These are phyloP conservation scores for Ophioninae sp. DNA, from an alignment of 2,888 invertebrate genomes.

Conservation along the genomic window DNA sequence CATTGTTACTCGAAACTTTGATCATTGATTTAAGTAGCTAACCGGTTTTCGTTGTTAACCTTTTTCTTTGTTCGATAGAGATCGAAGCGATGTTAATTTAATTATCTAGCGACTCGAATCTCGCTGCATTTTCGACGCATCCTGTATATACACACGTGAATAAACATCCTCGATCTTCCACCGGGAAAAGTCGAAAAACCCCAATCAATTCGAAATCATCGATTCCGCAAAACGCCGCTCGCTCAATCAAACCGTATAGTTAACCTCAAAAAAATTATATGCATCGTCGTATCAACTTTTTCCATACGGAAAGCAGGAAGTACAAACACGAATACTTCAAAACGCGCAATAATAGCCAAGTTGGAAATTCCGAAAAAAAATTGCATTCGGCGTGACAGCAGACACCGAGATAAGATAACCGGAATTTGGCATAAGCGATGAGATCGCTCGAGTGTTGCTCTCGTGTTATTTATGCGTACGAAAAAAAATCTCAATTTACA, in stretches of 20 bases:
- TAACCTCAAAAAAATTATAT: background rate
- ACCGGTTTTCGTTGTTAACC: constrained; percentile 14
- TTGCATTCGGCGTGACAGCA: background rate
- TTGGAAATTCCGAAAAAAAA: background rate
- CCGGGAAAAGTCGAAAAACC: background rate
- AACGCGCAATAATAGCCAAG: background rate
- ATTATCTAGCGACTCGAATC: background rate
- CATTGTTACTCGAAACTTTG: constrained; percentile 28
- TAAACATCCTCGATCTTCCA: background rate
- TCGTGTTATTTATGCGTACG: background rate
- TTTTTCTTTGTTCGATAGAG: constrained; percentile 6
- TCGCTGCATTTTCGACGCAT: background rate
- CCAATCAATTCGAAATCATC: background rate
- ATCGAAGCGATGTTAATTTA: background rate
- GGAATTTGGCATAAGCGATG: constrained; percentile 1
- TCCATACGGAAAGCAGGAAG: no score
- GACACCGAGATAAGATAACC: constrained; percentile 13
- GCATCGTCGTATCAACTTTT: no score
- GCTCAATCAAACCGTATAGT: background rate
- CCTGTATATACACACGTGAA: background rate
- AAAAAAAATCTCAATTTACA: background rate
- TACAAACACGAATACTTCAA: background rate
- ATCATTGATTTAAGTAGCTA: constrained; percentile 24
- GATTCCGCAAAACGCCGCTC: background rate
- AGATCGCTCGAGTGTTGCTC: background rate